Percentiles rank a stretch among this genome's conserved stretches.
Evolutionary conservation across 2,113 vertebrate genomes (phyloP).

Genomic region (Myrmophylax atrothorax): DNA sequence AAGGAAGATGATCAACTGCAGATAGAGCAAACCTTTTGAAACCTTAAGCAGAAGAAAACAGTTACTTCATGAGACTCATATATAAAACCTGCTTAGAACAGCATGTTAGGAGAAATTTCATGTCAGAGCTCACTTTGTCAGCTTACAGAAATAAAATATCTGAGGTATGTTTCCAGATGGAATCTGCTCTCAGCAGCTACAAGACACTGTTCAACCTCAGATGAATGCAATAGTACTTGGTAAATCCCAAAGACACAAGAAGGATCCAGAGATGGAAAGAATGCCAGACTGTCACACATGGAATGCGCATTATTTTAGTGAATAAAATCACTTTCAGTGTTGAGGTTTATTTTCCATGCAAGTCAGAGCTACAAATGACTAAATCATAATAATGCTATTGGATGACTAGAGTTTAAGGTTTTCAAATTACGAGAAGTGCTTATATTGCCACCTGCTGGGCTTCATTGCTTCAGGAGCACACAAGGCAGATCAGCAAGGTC

Average conservation of each 20-base stretch:
- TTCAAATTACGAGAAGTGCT: constrained; percentile 43
- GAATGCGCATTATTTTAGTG: constrained; percentile 30
- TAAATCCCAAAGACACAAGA: neutral
- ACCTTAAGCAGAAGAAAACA: neutral
- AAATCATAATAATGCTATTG: neutral
- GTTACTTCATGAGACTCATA: neutral
- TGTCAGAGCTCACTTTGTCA: neutral
- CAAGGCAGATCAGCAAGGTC: neutral
- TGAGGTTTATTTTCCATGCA: constrained; percentile 18
- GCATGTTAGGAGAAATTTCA: neutral
- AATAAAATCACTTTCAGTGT: neutral
- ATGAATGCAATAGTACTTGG: neutral
- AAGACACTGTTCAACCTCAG: neutral
- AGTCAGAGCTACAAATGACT: neutral
- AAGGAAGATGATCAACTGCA: neutral
- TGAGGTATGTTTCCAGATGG: neutral
- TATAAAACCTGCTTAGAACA: neutral
- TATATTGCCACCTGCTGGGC: constrained; percentile 78
- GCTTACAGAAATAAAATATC: neutral
- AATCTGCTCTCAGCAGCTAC: neutral
- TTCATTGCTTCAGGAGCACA: neutral
- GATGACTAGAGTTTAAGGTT: neutral
- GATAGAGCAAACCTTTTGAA: neutral
- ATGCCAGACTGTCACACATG: neutral
- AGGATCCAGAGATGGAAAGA: constrained; percentile 9